Evolutionary conservation across 2,113 vertebrate species (phyloP).

Genomic region (Sorex fumeus): DNA sequence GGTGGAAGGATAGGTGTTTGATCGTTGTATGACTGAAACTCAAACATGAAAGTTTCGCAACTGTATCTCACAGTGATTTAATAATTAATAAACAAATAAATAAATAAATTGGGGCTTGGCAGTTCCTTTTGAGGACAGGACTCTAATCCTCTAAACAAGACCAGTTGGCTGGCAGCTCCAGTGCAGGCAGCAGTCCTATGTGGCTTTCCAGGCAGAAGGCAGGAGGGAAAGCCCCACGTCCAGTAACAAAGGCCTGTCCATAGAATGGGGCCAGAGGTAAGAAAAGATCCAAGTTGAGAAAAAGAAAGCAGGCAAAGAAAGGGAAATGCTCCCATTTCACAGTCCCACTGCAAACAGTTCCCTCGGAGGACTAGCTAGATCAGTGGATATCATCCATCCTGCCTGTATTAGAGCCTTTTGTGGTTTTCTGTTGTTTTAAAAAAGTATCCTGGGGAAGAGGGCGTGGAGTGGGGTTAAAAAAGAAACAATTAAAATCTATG

Average conservation of each 20-base stretch:
- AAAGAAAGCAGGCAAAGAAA: not conserved
- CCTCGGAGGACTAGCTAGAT: not conserved
- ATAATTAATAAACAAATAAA: no score
- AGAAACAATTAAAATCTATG: no score
- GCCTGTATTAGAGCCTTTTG: not conserved
- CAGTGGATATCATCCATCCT: not conserved
- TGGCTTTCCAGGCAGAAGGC: slow-evolving; percentile 1
- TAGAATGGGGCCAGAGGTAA: not conserved
- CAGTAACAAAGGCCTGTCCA: not conserved
- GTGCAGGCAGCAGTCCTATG: not conserved
- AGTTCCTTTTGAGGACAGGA: slow-evolving; percentile 13
- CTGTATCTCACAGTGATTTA: no score
- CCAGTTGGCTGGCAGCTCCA: slow-evolving; percentile 8
- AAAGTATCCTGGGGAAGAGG: no score
- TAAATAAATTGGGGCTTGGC: slow-evolving; percentile 7
- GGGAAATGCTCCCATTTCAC: slow-evolving; percentile 5
- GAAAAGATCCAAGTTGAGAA: slow-evolving; percentile 44
- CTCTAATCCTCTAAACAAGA: slow-evolving; percentile 13
- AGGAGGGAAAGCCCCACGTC: not conserved
- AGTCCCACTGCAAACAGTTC: slow-evolving; percentile 4
- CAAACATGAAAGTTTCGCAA: no score
- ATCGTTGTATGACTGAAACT: no score
- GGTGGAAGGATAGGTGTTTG: no score
- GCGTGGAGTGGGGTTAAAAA: no score
- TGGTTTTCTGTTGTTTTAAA: not conserved